Percentiles rank a stretch among this genome's conserved stretches.
phyloP scores from a whole-genome alignment of 2,113 vertebrate species.

The Malurus melanocephalus region DNA sequence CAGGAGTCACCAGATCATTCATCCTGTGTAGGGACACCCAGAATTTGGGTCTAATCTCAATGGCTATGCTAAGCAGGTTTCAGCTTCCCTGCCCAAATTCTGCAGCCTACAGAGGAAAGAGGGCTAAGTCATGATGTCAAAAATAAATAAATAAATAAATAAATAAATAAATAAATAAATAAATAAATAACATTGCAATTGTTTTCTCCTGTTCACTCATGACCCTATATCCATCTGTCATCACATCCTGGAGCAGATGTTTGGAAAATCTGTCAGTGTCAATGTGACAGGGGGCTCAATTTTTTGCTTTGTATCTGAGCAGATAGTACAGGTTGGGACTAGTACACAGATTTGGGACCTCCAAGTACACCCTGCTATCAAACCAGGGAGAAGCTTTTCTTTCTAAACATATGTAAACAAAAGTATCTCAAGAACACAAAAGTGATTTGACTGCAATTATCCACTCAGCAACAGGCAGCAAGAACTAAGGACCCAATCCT shows the following conservation, averaged over 20 bases:
- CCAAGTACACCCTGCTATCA: accelerated
- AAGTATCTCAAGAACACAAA: background rate
- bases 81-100: background rate
- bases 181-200: background rate
- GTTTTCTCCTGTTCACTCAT: background rate
- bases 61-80: accelerated
- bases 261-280: background rate
- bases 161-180: background rate
- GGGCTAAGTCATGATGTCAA: background rate
- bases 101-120: background rate
- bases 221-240: background rate
- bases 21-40: background rate
- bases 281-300: accelerated
- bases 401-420: background rate
- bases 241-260: background rate
- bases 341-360: background rate
- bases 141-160: accelerated
- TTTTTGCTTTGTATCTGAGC: background rate
- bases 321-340: background rate
- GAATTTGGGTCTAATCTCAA: background rate
- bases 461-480: background rate
- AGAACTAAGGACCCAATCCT: background rate
- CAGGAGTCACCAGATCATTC: background rate
- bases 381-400: background rate
- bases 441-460: background rate